Conservation (phyloP, 1,140 invertebrate genomes). For the Camponotus floridanus region DNA sequence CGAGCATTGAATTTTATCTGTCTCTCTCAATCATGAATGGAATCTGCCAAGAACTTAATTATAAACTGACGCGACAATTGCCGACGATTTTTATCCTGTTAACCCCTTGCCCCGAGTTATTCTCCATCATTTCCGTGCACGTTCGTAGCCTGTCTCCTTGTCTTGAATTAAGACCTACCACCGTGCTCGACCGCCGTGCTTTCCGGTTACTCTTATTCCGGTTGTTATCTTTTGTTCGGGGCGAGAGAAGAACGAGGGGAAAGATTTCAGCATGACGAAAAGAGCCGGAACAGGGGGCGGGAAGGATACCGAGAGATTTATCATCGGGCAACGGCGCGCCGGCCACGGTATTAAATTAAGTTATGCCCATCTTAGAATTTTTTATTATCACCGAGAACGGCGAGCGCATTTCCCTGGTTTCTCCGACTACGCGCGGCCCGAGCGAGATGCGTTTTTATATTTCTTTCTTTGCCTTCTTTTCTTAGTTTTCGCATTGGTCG, state of each 20-base stretch:
- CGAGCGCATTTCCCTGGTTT: conserved; percentile 55
- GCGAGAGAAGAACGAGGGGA: conserved; percentile 55
- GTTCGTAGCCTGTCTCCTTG: not conserved
- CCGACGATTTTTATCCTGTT: conserved; percentile 27
- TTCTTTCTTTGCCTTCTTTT: conserved; percentile 6
- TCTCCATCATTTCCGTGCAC: conserved; percentile 27
- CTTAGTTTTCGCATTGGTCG: not conserved
- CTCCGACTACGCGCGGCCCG: conserved; percentile 20
- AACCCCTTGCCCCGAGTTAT: conserved; percentile 12
- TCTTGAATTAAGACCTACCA: conserved; percentile 60
- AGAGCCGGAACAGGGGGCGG: conserved; percentile 47
- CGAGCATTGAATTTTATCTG: not conserved
- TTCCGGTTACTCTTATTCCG: conserved; percentile 74
- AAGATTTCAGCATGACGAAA: conserved; percentile 59
- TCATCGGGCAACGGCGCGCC: conserved; percentile 68
- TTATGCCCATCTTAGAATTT: conserved; percentile 75
- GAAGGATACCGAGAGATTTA: conserved; percentile 73
- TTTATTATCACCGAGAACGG: conserved; percentile 71
- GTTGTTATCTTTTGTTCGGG: conserved; percentile 78
- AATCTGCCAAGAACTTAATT: conserved; percentile 18
- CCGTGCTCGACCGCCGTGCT: conserved; percentile 42
- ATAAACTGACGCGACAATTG: not conserved
- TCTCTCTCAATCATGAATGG: not conserved
- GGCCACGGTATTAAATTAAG: conserved; percentile 79
- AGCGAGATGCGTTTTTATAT: conserved; percentile 19